Evolutionary conservation across 2,888 invertebrate genomes (phyloP).

Genomic region (Yponomeuta cagnagella): DNA sequence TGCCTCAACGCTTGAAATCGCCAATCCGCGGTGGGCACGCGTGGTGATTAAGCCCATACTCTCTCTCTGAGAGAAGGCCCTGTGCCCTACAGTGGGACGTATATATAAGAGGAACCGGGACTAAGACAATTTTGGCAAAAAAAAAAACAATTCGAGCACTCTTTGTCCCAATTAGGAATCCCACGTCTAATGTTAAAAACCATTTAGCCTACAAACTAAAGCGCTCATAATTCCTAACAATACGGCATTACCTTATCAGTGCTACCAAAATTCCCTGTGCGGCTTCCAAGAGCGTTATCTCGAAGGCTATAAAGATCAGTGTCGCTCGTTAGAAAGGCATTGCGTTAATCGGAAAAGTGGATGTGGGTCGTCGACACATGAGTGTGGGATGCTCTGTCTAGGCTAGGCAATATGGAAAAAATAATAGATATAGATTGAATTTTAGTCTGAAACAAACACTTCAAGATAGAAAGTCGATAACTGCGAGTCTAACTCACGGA

Average conservation of each 20-base stretch:
- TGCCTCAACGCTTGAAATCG: too few relatives aligned
- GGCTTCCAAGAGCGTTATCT: background rate
- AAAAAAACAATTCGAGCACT: too few relatives aligned
- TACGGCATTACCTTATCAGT: background rate
- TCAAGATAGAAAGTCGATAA: too few relatives aligned
- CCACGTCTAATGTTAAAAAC: background rate
- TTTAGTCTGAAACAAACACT: too few relatives aligned
- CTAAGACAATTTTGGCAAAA: too few relatives aligned
- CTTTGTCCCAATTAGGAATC: background rate
- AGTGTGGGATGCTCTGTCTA: background rate
- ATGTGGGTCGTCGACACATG: background rate
- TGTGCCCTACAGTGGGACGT: too few relatives aligned
- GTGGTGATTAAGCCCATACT: too few relatives aligned
- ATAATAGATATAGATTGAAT: too few relatives aligned
- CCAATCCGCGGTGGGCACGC: too few relatives aligned
- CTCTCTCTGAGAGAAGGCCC: too few relatives aligned
- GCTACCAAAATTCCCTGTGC: background rate
- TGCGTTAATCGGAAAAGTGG: background rate
- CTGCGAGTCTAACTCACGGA: too few relatives aligned
- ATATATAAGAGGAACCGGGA: too few relatives aligned
- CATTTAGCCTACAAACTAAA: background rate
- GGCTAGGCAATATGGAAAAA: background rate
- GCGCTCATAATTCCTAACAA: background rate
- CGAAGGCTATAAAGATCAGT: background rate
- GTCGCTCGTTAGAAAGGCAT: background rate